phyloP scores from a whole-genome alignment of 2,113 vertebrate genomes.

The Gallinago jamesoni region DNA sequence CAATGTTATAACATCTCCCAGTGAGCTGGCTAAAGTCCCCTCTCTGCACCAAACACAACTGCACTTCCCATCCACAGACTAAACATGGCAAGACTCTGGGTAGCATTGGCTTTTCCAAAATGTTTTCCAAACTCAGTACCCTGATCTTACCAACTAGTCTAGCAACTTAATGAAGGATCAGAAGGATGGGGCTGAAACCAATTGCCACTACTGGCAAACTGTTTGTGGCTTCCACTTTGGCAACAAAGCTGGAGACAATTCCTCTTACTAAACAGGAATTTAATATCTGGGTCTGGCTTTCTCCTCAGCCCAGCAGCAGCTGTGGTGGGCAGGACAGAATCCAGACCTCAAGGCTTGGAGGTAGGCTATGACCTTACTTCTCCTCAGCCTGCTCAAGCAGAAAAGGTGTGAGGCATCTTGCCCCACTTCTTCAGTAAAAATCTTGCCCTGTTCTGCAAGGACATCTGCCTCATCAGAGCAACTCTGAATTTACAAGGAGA shows the following conservation, averaged over 20 bases:
- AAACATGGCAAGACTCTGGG: accelerated
- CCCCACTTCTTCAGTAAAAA: background rate
- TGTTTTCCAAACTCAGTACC: background rate
- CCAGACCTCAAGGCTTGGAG: background rate
- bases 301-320: background rate
- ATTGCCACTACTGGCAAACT: background rate
- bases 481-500: background rate
- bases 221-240: background rate
- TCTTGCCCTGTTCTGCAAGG: background rate
- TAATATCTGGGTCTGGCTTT: background rate
- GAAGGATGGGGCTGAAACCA: background rate
- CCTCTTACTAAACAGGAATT: background rate
- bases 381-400: background rate
- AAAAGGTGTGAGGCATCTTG: background rate
- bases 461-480: background rate
- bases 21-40: background rate
- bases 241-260: background rate
- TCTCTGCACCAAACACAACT: background rate
- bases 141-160: background rate
- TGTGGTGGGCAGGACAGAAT: background rate
- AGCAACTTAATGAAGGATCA: background rate
- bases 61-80: background rate
- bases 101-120: background rate
- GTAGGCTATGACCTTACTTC: background rate
- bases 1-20: accelerated